Evolutionary conservation across 2,113 vertebrate genomes (phyloP), one percentile per base, ranked within the genome.

Genomic region (Uropsilus gracilis): DNA sequence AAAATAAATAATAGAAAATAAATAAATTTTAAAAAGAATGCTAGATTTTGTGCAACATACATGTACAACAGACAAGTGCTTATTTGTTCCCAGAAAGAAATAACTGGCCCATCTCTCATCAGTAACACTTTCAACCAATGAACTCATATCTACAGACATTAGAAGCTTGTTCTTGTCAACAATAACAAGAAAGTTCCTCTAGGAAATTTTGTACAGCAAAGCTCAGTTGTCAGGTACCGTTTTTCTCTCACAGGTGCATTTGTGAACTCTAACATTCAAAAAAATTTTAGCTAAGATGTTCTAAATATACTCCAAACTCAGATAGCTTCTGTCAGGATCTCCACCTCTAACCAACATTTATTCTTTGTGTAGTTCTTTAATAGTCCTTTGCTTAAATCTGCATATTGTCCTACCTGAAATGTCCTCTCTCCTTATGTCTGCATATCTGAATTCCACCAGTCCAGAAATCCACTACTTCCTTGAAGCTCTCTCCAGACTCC

Each of bases 191-290:
- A 37, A 48, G 32, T 78, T 90, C 83, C 61, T 86, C 28, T 32
- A 69, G 83, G 75, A 93, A 91, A 90, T 77, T 72, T 39, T 4
- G 6, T 34, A 75, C 76, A 48, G 61, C 37, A 69, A 86, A 86
- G 20, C 46, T 93, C 42, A 1, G 59, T 59, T 39, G 53, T 80
- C 78, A 89, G 88, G 57, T 0, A 34, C 55, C 55, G n/a, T 24
- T 63, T 76, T 78, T 42, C 87, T 89, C 78, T 77, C 63, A 85
- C 34, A 86, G 73, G 80, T 42, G 22, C 34, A 86, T 61, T 95
- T 93, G 11, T 39, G 68, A 80, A 37, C n/a, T 30, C 42, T 66
- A 71, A 73, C 39, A 48, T 90, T 88, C 39, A 61, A 85, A 10
- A 3, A 61, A 71, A 71, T 59, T 72, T 37, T 48, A 24, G 24